Conservation (phyloP, 2,113 vertebrate genomes). For the Emydura subglobosa region DNA sequence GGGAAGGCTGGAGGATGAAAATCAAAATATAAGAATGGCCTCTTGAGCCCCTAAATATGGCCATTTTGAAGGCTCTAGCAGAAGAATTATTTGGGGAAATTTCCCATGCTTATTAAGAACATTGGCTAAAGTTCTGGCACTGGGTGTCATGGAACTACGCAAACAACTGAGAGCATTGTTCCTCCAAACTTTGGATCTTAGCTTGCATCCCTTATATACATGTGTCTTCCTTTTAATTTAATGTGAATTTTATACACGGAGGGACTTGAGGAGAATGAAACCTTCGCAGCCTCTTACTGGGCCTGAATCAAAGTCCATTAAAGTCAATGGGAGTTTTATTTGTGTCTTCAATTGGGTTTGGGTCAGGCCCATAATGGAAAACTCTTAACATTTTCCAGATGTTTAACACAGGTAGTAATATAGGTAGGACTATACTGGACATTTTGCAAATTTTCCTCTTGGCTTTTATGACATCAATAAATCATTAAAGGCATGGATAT, state of each 20-base stretch:
- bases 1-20: not conserved
- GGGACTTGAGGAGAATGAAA: not conserved
- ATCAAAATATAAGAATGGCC: not conserved
- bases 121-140: accelerated
- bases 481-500: not conserved
- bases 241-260: not conserved
- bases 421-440: not conserved
- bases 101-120: not conserved
- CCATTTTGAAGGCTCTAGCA: not conserved
- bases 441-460: not conserved
- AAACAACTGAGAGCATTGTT: not conserved
- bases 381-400: not conserved
- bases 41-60: not conserved
- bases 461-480: not conserved
- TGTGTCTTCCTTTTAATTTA: not conserved
- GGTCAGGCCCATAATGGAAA: not conserved
- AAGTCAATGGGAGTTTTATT: not conserved
- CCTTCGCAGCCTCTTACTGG: not conserved
- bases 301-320: not conserved
- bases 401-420: not conserved
- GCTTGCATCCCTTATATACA: not conserved
- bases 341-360: not conserved
- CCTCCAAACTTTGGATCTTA: not conserved
- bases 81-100: not conserved
- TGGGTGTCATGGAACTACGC: not conserved